phyloP scores from a whole-genome alignment of 2,113 vertebrate genomes.

The Nothoprocta perdicaria region DNA sequence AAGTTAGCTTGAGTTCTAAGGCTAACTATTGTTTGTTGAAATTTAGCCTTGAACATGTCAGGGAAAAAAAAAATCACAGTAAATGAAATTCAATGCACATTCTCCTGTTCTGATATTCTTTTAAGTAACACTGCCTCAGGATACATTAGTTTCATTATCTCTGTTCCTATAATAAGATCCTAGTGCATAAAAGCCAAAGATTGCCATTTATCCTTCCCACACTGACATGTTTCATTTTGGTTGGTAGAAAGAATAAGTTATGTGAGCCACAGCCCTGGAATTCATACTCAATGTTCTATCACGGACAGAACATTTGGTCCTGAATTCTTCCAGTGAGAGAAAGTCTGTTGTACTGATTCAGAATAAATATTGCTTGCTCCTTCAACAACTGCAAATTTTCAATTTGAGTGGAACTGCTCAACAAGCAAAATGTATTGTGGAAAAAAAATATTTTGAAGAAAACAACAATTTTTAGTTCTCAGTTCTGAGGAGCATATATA shows the following conservation, averaged over 20 bases:
- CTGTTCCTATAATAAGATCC: slow-evolving; percentile 64
- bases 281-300: neutral
- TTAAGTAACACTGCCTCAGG: slow-evolving; percentile 58
- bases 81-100: slow-evolving; percentile 52
- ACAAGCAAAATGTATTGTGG: neutral
- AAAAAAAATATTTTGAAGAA: neutral
- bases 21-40: neutral
- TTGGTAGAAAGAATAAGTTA: slow-evolving; percentile 13
- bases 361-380: neutral
- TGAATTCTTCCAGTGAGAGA: slow-evolving; percentile 3
- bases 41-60: neutral
- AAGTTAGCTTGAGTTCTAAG: neutral
- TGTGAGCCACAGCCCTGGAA: slow-evolving; percentile 20
- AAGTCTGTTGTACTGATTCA: neutral
- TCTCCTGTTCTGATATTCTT: slow-evolving; percentile 45
- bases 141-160: slow-evolving; percentile 74
- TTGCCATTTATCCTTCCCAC: slow-evolving; percentile 62
- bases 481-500: neutral
- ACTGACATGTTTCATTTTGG: slow-evolving; percentile 47
- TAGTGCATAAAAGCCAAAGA: slow-evolving; percentile 42
- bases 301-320: slow-evolving; percentile 16
- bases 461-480: neutral
- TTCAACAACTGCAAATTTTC: slow-evolving; percentile 12
- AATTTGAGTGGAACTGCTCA: neutral
- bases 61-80: neutral